Base-by-base conservation (phyloP, 1,140 invertebrate species). In the Temnothorax longispinosus region DNA sequence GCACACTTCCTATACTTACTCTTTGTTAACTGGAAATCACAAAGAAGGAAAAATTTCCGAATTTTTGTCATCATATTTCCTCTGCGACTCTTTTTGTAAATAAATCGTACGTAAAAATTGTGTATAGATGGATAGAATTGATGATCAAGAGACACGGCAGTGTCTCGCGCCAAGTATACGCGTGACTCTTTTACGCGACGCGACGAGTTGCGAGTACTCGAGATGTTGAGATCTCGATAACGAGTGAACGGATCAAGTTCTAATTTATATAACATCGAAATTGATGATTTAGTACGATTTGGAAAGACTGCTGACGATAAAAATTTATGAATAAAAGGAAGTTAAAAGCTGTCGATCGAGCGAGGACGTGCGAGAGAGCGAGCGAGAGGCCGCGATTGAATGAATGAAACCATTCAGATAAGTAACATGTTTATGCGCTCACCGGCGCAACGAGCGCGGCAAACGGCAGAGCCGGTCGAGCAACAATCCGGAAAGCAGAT, bases 401-500 rank as follows among this genome's bases (percentile, higher is more conserved):
- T 92, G 92, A 92, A 93, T 92, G 91, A 92, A 93, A 90, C 88
- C 91, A 91, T 93, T 92, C 82, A 89, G 72, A 69, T 82, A 27
- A 27, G 27, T 27, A 91, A 88, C 86, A 89, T 89, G 82, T 93
- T 92, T 92, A 92, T 91, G 78, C 78, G 90, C 87, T 92, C 86
- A 76, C 89, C 74, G 74, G 41, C 3, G 58, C 41, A 32, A 65
- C 81, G 78, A 67, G 21, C 56, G 81, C 71, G 56, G 67, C 71
- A 56, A 64, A 56, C 76, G 65, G 71, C 74, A 6, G 27, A 69
- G 80, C 69, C 87, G 87, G 85, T 86, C 78, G 84, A 67, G 76
- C 82, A 86, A 88, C 86, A 90, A 86, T 85, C 86, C 80, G 65
- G 88, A 76, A 90, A 90, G 87, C 84, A 76, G 78, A 87, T 91